Base-by-base conservation (phyloP, 2,888 invertebrate species). In the Anoplius nigerrimus region DNA sequence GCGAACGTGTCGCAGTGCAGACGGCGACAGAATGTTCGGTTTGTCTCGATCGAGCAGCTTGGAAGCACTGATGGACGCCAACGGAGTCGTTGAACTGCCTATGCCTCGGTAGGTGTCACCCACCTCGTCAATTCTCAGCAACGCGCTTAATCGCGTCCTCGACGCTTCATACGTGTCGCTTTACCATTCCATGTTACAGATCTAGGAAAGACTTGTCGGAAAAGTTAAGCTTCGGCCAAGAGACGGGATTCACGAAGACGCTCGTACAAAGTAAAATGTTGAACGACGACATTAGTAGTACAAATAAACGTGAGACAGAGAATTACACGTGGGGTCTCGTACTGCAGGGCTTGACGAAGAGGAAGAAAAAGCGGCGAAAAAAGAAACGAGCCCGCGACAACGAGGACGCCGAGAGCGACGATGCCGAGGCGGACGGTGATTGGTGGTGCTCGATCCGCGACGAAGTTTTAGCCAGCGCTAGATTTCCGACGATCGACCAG, bases 311-410 rank as follows among this genome's bases (percentile, higher is more conserved):
- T 2, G 34, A 34, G 6, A 34, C 34, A 5, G 34, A 11, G 11
- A 78, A 80, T 15, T 88, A 87, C 57, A 86, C 84, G 8, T 87
- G 88, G 84, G 88, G 88, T 27, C 92, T 95, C 91, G 92, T 94
- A 72, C 90, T 95, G 82, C 95, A 95, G 90, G 94, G 87, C 22
- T 70, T 88, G 52, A 79, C 81, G 6, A 88, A 87, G 69, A 84
- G 68, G 34, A 82, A 82, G 42, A 81, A 75, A 65, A 66, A 60
- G 46, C 60, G 66, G 60, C 83, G 70, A 73, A 81, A 73, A 66
- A 16, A 46, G 22, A 72, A 69, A 15, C 78, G 70, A 56, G 60
- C 59, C 11, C 48, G 43, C 2, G 62, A 56, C 18, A 57, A 62
- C 0, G 69, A 65, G 2, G 61, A 57, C 24, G 65, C 42, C 22